Evolutionary conservation across 2,888 invertebrate genomes (phyloP).

Genomic region (Nematopogon swammerdamellus): DNA sequence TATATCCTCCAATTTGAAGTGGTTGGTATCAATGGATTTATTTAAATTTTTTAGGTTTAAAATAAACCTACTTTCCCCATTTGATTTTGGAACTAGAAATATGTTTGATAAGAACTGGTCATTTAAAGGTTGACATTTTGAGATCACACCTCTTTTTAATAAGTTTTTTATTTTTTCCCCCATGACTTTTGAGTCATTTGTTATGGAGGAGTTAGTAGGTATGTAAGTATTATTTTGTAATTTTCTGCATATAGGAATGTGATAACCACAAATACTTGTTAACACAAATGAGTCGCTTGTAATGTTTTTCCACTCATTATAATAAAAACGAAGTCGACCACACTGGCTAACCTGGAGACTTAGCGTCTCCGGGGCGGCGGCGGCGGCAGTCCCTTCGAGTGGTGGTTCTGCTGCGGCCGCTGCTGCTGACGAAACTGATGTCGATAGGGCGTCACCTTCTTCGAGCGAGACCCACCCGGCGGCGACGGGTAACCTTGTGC

Average conservation of each 20-base stretch:
- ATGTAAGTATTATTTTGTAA: not conserved
- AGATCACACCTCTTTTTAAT: not conserved
- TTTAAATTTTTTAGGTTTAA: slow-evolving; percentile 5
- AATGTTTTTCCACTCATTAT: too few species aligned
- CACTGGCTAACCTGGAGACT: too few species aligned
- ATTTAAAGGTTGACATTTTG: not conserved
- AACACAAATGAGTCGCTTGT: too few species aligned
- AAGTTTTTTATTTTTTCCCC: not conserved
- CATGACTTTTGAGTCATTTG: not conserved
- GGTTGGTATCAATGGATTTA: slow-evolving; percentile 1
- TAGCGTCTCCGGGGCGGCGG: too few species aligned
- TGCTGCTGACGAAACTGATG: too few species aligned
- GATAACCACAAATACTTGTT: too few species aligned
- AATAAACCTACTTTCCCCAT: slow-evolving; percentile 1
- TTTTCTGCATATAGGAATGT: not conserved
- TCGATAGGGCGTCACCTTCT: too few species aligned
- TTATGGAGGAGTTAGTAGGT: not conserved
- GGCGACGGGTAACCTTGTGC: not conserved
- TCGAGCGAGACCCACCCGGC: too few species aligned
- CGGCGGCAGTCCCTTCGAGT: too few species aligned
- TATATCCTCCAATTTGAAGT: slow-evolving; percentile 8
- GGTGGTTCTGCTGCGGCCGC: too few species aligned
- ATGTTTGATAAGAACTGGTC: not conserved
- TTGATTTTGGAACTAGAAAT: not conserved
- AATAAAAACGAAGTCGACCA: too few species aligned